phyloP scores from a whole-genome alignment of 2,797 vertebrate genomes.

The Malacoctenus gilli region DNA sequence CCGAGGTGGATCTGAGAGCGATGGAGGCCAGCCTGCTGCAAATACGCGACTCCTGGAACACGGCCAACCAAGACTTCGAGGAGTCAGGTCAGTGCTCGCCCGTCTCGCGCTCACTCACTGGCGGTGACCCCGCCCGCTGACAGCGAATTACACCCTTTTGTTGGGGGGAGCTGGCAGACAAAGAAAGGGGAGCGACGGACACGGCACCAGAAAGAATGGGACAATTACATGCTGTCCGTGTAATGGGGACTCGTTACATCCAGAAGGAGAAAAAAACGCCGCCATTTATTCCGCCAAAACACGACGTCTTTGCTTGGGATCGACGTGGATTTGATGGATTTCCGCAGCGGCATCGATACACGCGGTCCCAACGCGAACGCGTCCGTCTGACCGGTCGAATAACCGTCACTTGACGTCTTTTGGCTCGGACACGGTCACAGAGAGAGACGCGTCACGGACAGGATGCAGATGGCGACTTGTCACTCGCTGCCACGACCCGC shows the following conservation, averaged over 20 bases:
- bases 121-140: conserved; percentile 15
- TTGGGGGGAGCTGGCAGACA: conserved; percentile 18
- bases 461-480: too few species aligned
- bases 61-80: conserved; percentile 92
- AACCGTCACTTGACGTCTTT: too few species aligned
- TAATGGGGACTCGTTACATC: conserved; percentile 21
- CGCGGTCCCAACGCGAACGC: too few species aligned
- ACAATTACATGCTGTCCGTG: conserved; percentile 20
- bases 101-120: conserved; percentile 2
- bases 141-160: conserved; percentile 31
- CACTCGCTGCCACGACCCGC: too few species aligned
- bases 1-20: conserved; percentile 95
- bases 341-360: too few species aligned
- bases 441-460: too few species aligned
- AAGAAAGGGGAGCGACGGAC: conserved; percentile 21
- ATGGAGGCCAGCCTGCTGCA: conserved; percentile 94
- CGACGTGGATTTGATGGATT: too few species aligned
- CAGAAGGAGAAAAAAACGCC: conserved; percentile 5
- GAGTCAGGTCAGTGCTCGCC: conserved; percentile 87
- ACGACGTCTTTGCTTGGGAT: not conserved
- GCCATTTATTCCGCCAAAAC: conserved; percentile 1
- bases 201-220: conserved; percentile 6
- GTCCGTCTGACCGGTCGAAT: too few species aligned
- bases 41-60: conserved; percentile 89
- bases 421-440: too few species aligned